A percentile compares a stretch with the other conserved stretches of the same genome.
phyloP scores from a whole-genome alignment of 2,113 vertebrate species.

The Paradoxurus hermaphroditus region DNA sequence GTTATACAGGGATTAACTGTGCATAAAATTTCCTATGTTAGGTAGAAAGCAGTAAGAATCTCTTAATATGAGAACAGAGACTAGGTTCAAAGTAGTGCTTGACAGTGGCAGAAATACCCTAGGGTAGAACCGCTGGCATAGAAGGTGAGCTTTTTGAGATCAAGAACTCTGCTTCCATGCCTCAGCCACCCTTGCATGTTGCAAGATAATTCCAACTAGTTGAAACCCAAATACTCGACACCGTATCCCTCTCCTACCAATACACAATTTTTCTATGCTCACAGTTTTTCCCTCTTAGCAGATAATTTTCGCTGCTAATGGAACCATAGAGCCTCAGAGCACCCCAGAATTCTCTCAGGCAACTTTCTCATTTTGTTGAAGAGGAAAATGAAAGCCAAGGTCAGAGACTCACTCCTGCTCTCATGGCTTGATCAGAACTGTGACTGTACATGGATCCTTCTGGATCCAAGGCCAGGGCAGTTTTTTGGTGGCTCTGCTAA shows the following conservation, averaged over 20 bases:
- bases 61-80: neutral
- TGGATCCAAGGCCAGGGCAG: neutral
- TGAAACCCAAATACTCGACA: neutral
- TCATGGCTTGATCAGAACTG: neutral
- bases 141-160: neutral
- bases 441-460: neutral
- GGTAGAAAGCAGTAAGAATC: neutral
- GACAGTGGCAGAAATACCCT: neutral
- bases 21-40: neutral
- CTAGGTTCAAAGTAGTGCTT: neutral
- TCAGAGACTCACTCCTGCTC: neutral
- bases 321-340: neutral
- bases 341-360: neutral
- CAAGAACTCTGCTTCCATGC: neutral
- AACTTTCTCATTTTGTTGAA: neutral
- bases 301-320: neutral
- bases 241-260: neutral
- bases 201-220: neutral
- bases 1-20: neutral
- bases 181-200: neutral
- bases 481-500: neutral
- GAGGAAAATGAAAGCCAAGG: neutral
- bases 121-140: neutral
- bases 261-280: neutral
- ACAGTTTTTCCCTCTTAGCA: neutral